phyloP scores from a whole-genome alignment of 2,113 vertebrate genomes.

The Limnothrissa miodon region DNA sequence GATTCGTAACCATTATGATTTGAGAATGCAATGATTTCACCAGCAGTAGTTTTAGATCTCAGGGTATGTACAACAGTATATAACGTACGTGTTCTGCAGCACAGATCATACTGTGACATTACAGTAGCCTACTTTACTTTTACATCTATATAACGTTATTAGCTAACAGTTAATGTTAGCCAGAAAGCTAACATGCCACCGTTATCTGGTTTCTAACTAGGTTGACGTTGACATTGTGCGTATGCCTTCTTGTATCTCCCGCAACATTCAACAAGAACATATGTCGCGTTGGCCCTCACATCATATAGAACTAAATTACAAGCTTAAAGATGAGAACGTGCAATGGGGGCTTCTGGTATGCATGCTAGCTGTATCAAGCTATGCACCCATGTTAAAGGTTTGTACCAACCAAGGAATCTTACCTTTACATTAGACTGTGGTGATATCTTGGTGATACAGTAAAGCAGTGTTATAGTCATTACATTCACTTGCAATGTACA shows the following conservation, averaged over 20 bases:
- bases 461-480: slow-evolving; percentile 44
- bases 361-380: slow-evolving; percentile 24
- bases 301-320: background rate
- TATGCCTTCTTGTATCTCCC: background rate
- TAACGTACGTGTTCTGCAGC: background rate
- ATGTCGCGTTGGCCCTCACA: background rate
- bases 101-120: background rate
- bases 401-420: slow-evolving; percentile 46
- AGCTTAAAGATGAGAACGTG: background rate
- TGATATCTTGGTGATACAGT: slow-evolving; percentile 36
- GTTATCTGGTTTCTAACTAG: background rate
- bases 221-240: background rate
- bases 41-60: background rate
- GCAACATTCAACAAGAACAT: background rate
- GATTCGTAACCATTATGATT: background rate
- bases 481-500: slow-evolving; percentile 15
- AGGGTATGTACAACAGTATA: background rate
- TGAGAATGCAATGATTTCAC: background rate
- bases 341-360: background rate
- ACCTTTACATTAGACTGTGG: slow-evolving; percentile 52
- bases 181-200: background rate
- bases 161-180: background rate
- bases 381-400: background rate
- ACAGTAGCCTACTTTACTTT: background rate
- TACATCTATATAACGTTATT: background rate